Evolutionary conservation across 2,888 invertebrate genomes (phyloP).

Genomic region (Pyrrhia umbra): DNA sequence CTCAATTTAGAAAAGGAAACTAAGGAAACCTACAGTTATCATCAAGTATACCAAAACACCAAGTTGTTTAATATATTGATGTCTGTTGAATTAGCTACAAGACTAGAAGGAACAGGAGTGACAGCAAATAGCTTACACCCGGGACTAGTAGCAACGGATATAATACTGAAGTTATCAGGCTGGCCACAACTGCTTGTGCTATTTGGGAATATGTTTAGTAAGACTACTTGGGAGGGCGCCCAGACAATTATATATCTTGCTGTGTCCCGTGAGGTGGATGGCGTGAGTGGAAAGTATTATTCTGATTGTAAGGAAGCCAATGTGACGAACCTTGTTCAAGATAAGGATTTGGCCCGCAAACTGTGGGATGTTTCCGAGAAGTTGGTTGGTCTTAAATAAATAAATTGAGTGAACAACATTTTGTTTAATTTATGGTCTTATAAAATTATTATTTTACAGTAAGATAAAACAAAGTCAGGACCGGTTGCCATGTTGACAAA

Average conservation of each 20-base stretch:
- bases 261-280: conserved; percentile 87
- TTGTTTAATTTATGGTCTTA: no score
- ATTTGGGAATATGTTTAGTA: conserved; percentile 67
- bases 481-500: no score
- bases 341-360: conserved; percentile 88
- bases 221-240: conserved; percentile 78
- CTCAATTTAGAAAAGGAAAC: conserved; percentile 71
- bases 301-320: conserved; percentile 87
- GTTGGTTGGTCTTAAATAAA: conserved; percentile 70
- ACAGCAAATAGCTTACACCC: conserved; percentile 95
- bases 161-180: conserved; percentile 88
- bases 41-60: conserved; percentile 83
- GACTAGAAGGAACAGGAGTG: conserved; percentile 92
- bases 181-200: conserved; percentile 77
- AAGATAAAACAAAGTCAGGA: no score
- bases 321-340: conserved; percentile 80
- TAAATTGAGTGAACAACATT: background rate
- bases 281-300: conserved; percentile 91
- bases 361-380: conserved; percentile 90
- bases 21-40: conserved; percentile 49
- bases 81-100: conserved; percentile 92
- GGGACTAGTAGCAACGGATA: conserved; percentile 91
- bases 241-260: conserved; percentile 90
- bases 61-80: conserved; percentile 94
- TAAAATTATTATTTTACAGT: no score